Evolutionary conservation across 2,888 invertebrate genomes (phyloP), one percentile per base, ranked within the genome.

Genomic region (Carabus problematicus): DNA sequence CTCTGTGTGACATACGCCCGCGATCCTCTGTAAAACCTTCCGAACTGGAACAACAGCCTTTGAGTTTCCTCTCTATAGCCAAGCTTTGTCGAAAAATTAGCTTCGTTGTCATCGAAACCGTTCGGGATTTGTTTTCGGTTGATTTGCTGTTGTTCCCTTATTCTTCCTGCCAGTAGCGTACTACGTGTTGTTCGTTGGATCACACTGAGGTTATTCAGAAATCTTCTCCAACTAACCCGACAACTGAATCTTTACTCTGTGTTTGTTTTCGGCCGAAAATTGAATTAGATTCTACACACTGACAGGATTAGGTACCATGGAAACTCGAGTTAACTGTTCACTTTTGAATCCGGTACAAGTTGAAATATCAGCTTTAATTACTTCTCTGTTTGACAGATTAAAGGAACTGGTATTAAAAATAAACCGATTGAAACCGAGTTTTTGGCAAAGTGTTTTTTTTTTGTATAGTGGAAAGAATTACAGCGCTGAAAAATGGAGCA

Each of bases 61-160:
- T 60, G 60, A 60, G 16, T 45, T 60, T 60, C 16, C 45, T 60
- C 3, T 18, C 18, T 19, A 19, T 18, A 60, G 45, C 45, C 49
- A 62, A 19, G 64, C 64, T 64, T 64, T 56, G 64, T 43, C 62
- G 40, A 64, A 64, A 64, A 64, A 64, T 64, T 64, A 64, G 64
- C 64, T 45, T 64, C 56, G 64, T 64, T 64, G 64, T 64, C 64
- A 64, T 64, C 64, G 64, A 64, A 64, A 64, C 64, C 64, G 64
- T 56, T 64, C 56, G 64, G 64, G 64, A 64, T 64, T 64, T 56
- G 64, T 64, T 56, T 64, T 56, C 56, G 64, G 64, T 64, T 64
- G 64, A 64, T 64, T 64, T 56, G 56, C 55, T 56, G 56, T 41
- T 64, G 45, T 45, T 45, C 14, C 7, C 45, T 45, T 45, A 12